phyloP scores from a whole-genome alignment of 2,888 invertebrate genomes.

The Muscina levida region DNA sequence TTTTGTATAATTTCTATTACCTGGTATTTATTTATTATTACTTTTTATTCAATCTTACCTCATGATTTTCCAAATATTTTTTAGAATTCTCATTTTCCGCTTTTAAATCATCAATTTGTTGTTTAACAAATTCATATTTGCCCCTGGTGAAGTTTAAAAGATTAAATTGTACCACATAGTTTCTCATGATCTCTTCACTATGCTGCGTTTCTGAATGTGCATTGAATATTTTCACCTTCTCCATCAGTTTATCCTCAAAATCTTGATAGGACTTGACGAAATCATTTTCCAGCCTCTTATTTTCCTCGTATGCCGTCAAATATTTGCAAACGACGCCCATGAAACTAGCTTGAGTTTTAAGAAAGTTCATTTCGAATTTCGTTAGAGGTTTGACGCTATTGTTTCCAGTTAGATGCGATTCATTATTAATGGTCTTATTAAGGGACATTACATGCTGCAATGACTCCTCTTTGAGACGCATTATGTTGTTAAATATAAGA shows the following conservation, averaged over 20 bases:
- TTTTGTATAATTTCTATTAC: too few species aligned
- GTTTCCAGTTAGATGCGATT: constrained; percentile 40
- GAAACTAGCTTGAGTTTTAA: constrained; percentile 74
- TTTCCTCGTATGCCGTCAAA: constrained; percentile 71
- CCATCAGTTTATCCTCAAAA: constrained; percentile 74
- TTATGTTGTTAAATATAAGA: constrained; percentile 74
- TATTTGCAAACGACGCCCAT: constrained; percentile 74
- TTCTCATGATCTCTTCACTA: constrained; percentile 74
- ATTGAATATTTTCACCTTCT: constrained; percentile 74
- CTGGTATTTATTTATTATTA: too few species aligned
- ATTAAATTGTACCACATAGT: constrained; percentile 76
- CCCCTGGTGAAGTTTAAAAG: constrained; percentile 72
- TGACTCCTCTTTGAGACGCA: constrained; percentile 76
- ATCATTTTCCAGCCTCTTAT: constrained; percentile 69
- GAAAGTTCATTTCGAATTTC: constrained; percentile 73
- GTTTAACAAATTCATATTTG: constrained; percentile 73
- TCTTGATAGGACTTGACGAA: constrained; percentile 71
- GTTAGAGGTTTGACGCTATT: constrained; percentile 67
- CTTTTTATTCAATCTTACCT: too few species aligned
- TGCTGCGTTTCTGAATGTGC: constrained; percentile 69
- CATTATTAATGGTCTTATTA: constrained; percentile 67
- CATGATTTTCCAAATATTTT: constrained; percentile 75
- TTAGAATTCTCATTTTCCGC: constrained; percentile 70
- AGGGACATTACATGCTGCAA: constrained; percentile 74
- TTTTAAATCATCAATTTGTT: constrained; percentile 74